Conservation (phyloP, 1,140 invertebrate species). For the Drosophila parabipectinata region DNA sequence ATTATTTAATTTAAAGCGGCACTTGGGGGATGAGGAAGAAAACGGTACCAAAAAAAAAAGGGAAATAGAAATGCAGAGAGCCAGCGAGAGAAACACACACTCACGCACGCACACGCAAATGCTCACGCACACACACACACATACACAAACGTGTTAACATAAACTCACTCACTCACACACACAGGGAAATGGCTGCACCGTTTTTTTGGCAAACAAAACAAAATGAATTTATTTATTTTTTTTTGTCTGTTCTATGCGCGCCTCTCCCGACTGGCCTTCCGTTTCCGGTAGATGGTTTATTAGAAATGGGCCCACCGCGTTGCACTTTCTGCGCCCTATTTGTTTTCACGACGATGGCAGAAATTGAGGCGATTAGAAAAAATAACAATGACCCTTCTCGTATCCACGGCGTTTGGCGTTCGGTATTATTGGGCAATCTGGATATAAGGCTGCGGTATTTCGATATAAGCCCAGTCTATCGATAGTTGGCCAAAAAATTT, state of each 20-base stretch:
- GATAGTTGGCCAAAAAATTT: neutral
- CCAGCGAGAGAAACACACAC: constrained; percentile 3
- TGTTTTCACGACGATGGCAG: neutral
- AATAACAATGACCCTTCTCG: constrained; percentile 7
- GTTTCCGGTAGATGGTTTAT: neutral
- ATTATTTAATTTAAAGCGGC: constrained; percentile 7
- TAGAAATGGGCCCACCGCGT: neutral
- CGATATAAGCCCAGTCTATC: neutral
- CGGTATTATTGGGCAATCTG: constrained; percentile 3
- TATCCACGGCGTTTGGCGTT: constrained; percentile 1
- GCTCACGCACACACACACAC: neutral
- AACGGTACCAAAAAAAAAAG: neutral
- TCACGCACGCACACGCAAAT: neutral
- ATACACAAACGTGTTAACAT: neutral
- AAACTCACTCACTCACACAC: neutral
- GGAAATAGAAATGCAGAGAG: neutral
- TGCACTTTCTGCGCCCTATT: neutral
- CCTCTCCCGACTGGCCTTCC: constrained; percentile 3
- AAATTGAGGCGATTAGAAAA: neutral
- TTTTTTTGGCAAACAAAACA: constrained; percentile 4
- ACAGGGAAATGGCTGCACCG: neutral
- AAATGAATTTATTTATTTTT: neutral
- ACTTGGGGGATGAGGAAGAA: neutral
- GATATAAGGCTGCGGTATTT: neutral
- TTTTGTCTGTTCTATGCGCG: neutral